Evolutionary conservation across 2,888 invertebrate species (phyloP).

Genomic region (Sminthurinus aureus): DNA sequence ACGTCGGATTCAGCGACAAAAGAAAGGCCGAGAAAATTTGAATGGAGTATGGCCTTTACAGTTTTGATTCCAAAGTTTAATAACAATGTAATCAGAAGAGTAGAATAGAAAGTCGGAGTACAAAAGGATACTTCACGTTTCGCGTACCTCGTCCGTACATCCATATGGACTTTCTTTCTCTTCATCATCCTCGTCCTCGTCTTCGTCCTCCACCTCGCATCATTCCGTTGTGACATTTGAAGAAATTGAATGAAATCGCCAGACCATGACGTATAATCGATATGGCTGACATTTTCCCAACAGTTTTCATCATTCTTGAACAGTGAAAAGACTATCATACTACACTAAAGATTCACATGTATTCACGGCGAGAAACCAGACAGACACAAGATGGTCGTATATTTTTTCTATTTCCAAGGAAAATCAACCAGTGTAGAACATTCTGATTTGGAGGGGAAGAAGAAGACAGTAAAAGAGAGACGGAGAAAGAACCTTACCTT

Average conservation of each 20-base stretch:
- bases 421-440: no score
- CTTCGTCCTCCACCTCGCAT: no score
- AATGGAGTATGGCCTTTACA: conserved; percentile 35
- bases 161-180: conserved; percentile 13
- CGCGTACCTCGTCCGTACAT: background rate
- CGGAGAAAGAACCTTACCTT: no score
- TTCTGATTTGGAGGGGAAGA: no score
- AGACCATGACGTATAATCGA: conserved; percentile 58
- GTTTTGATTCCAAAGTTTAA: conserved; percentile 22
- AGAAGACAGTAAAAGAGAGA: no score
- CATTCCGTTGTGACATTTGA: conserved; percentile 55
- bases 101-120: conserved; percentile 34
- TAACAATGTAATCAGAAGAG: background rate
- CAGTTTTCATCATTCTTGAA: background rate
- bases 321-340: background rate
- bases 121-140: no score
- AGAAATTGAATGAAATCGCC: conserved; percentile 57
- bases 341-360: background rate
- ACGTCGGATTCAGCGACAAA: background rate
- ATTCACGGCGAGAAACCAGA: background rate
- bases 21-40: background rate
- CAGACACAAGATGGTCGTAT: no score
- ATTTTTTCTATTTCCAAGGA: no score
- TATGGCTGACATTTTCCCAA: conserved; percentile 58
- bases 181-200: no score